Percentiles rank a stretch among this genome's conserved stretches.
Conservation (phyloP, 2,888 invertebrate species). For the Scaeva pyrastri region DNA sequence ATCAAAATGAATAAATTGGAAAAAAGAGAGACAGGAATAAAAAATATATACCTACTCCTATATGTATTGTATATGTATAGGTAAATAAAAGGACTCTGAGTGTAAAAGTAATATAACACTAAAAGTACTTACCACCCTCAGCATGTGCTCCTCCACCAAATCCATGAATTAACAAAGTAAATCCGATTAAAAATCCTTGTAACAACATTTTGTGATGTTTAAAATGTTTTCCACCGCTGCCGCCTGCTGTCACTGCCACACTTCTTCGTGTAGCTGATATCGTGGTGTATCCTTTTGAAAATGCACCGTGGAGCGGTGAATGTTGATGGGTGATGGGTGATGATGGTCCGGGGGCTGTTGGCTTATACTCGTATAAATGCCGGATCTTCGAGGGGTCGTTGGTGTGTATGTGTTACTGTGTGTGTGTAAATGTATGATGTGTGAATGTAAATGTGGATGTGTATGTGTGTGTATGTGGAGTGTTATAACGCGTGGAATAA, state of each 20-base stretch:
- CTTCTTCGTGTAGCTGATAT: constrained; percentile 58
- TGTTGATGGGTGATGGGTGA: neutral
- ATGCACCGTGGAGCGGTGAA: constrained; percentile 30
- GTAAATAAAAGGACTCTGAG: constrained; percentile 7
- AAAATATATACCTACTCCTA: too few species aligned
- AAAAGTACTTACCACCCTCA: constrained; percentile 79
- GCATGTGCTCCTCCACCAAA: constrained; percentile 79
- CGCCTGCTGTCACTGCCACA: constrained; percentile 64
- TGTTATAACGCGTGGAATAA: constrained; percentile 76
- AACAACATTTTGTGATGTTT: constrained; percentile 75
- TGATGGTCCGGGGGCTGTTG: constrained; percentile 9
- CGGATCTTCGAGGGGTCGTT: neutral
- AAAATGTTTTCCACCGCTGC: constrained; percentile 76
- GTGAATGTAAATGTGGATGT: constrained; percentile 33
- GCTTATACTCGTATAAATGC: neutral
- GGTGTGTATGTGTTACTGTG: constrained; percentile 22
- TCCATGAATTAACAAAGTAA: constrained; percentile 80
- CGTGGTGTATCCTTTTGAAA: constrained; percentile 54
- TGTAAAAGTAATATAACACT: constrained; percentile 20
- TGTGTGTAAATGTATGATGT: constrained; percentile 21
- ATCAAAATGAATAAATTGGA: constrained; percentile 1
- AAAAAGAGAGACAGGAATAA: neutral
- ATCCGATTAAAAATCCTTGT: constrained; percentile 80
- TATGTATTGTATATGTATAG: too few species aligned
- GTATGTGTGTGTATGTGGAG: constrained; percentile 39